Evolutionary conservation across 2,797 vertebrate species (phyloP), one percentile per base, ranked within the genome.

Genomic region (Xyrichtys novacula): DNA sequence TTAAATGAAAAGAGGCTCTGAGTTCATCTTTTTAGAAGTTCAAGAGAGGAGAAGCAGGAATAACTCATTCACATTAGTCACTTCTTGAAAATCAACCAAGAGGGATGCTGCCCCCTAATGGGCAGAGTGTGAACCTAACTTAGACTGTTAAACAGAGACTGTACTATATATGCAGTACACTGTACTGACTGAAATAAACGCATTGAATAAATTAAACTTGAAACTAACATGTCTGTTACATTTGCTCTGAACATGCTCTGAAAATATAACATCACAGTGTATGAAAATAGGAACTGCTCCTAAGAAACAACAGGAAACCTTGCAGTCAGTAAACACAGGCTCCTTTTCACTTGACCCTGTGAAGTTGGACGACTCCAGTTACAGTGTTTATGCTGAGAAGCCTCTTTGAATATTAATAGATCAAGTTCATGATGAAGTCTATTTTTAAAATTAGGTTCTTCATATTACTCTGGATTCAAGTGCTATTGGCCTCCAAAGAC

Each of bases 61-160:
- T 12, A 46, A 43, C 23, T 34, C 7, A 5, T 46, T 19, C 12
- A n/a, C 9, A 6, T 23, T 6, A 15, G 11, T 2, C 4, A 7
- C 8, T 3, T 42, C 17, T 11, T n/a, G 7, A 10, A 20, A 49
- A 23, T 42, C 5, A 50, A 14, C 31, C 4, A 11, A 25, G 22
- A 55, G 34, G 4, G 28, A 57, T 75, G 40, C 71, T 81, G 17
- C 69, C 74, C 63, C 44, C 88, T 89, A 58, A 42, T 88, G 88
- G 83, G 42, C 49, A 75, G 2, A 31, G 47, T 26, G 0, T 15
- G 11, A 65, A 71, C 14, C 22, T n/a, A 17, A 39, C 3, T 4
- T 31, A 17, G 54, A 25, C 1, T 14, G 4, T 3, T 7, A 0
- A 28, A 10, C 6, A 22, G 31, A 22, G 9, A 32, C 16, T 7